phyloP scores from a whole-genome alignment of 2,113 vertebrate species.

The Clarias macrocephalus region DNA sequence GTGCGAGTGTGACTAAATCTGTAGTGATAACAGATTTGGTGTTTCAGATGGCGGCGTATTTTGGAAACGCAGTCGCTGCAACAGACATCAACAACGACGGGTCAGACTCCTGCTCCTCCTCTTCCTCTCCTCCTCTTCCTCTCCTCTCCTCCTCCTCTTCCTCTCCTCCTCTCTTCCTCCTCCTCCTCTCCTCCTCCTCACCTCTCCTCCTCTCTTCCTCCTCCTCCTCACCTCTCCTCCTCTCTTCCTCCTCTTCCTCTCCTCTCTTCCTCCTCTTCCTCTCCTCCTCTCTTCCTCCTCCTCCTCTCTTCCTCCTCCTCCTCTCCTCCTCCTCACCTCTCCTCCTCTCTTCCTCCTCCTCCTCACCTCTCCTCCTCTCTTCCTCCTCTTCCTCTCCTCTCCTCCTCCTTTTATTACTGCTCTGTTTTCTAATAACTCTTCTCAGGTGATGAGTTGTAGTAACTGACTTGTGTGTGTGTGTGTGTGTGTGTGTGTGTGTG shows the following conservation, averaged over 20 bases:
- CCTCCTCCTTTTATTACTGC: too few relatives aligned
- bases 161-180: too few relatives aligned
- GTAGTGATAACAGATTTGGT: background rate
- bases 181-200: too few relatives aligned
- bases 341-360: too few relatives aligned
- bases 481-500: slow-evolving; percentile 6
- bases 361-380: too few relatives aligned
- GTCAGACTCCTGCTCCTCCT: slow-evolving; percentile 68
- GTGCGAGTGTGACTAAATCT: background rate
- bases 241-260: rapidly evolving
- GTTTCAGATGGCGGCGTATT: slow-evolving; percentile 93
- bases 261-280: background rate
- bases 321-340: too few relatives aligned
- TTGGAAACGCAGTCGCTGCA: slow-evolving; percentile 88
- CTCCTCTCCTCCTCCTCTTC: too few relatives aligned
- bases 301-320: rapidly evolving
- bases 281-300: rapidly evolving
- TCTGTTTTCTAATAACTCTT: background rate
- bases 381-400: rapidly evolving
- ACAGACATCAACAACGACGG: slow-evolving; percentile 87
- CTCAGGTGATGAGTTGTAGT: too few relatives aligned
- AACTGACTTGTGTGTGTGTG: slow-evolving; percentile 56
- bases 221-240: too few relatives aligned
- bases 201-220: too few relatives aligned
- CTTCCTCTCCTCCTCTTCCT: rapidly evolving